These are phyloP conservation scores for Ceriagrion tenellum DNA, from an alignment of 2,888 invertebrate genomes.

Conservation along the genomic window DNA sequence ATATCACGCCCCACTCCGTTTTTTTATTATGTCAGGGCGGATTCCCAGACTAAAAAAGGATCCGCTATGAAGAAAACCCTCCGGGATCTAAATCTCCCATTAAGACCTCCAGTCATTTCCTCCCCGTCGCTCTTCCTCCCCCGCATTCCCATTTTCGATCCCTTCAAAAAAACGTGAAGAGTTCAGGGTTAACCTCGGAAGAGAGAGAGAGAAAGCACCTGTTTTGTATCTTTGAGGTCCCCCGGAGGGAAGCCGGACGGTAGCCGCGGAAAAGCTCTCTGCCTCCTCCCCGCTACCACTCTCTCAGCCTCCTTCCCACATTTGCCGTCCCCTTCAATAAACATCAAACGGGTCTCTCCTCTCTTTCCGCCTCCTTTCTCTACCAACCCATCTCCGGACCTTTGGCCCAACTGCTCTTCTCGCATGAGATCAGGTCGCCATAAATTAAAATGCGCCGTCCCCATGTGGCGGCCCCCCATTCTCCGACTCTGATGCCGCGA, in stretches of 20 bases:
- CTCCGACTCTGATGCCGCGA: neutral
- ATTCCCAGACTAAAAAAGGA: neutral
- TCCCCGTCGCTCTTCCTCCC: neutral
- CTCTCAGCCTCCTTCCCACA: neutral
- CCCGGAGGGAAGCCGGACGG: neutral
- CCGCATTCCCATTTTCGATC: neutral
- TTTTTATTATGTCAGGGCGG: too few relatives aligned
- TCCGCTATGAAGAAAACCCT: neutral
- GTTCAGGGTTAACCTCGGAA: neutral
- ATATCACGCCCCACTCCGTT: too few relatives aligned
- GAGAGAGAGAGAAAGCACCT: neutral
- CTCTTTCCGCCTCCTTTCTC: too few relatives aligned
- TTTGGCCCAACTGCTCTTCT: neutral
- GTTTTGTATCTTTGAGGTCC: neutral
- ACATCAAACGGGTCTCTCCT: neutral
- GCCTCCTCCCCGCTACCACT: too few relatives aligned
- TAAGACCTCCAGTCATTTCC: too few relatives aligned
- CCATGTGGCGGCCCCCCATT: too few relatives aligned
- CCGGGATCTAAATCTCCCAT: neutral
- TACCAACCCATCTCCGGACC: neutral
- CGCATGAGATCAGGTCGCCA: neutral
- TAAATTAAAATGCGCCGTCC: neutral
- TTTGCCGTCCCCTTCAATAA: constrained; percentile 4
- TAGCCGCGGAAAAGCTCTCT: neutral
- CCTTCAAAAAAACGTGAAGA: neutral